Base-by-base conservation (phyloP, 2,113 vertebrate species). In the Oncorhynchus clarkii region DNA sequence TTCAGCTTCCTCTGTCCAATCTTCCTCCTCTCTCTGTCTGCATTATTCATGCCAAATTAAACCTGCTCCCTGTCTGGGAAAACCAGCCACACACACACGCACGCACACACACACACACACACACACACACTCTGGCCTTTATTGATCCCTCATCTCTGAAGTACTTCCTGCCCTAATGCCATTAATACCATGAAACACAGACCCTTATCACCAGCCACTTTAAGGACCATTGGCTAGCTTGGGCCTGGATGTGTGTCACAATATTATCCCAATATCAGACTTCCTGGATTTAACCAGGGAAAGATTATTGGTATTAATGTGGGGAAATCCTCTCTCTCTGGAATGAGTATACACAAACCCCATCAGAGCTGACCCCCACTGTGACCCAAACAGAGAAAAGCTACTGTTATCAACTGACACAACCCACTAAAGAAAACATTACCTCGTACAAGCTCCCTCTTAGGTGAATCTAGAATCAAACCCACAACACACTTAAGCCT, bases 21-120 rank as follows among this genome's bases (percentile, higher is more conserved):
- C 71, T 72, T 65, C 73, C 22, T 76, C 88, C 78, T 74, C 75
- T 74, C 73, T 73, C 67, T 76, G 78, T 29, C 78, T 89, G 87
- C 87, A 91, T 91, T 92, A 92, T 92, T 92, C 88, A 92, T 92
- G 88, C 86, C 88, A 88, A 93, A 92, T 92, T 88, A 92, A 93
- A 91, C 84, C 83, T 78, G 82, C 78, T 89, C 89, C 88, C 86
- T 88, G 89, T 87, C 87, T 86, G 85, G 79, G 78, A 82, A 85
- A 14, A 26, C 65, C 13, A 67, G 65, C 26, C 65, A 13, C 29
- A 20, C 67, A 6, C 26, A 13, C 29, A 20, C 67, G 2, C 26
- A 29, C 29, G 86, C 85, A 83, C 86, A 13, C 29, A 20, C 67
- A 6, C 26, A 29, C 29, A 87, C 85, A 83, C 86, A 85, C 81